Evolutionary conservation across 30 jellyfish, hydroid and myxozoan genomes (phyloP).

Genomic region (Aurelia aurita complex sp. Pacific): DNA sequence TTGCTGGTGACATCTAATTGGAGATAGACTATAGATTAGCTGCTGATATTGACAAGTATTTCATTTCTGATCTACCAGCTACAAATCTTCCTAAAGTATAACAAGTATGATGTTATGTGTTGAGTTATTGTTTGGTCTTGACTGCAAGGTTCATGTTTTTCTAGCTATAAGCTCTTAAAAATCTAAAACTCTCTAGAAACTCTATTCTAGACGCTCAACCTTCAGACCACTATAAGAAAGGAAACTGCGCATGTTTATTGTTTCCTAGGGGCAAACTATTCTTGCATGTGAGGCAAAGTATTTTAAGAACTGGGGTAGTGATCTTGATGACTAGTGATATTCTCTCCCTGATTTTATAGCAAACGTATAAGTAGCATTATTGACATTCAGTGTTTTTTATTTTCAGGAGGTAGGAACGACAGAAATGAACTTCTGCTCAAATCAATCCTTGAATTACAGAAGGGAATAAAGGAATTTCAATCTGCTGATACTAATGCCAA

Average conservation of each 20-base stretch:
- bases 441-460: conserved; percentile 4
- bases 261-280: not conserved
- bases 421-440: not conserved
- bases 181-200: too few species aligned
- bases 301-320: not conserved
- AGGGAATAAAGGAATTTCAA: not conserved
- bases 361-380: not conserved
- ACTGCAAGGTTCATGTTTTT: too few species aligned
- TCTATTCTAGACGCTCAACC: too few species aligned
- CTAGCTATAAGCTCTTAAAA: too few species aligned
- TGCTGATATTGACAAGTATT: too few species aligned
- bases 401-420: not conserved
- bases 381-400: not conserved
- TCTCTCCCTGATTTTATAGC: not conserved
- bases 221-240: not conserved
- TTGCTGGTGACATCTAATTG: too few species aligned
- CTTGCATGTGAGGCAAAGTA: not conserved
- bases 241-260: not conserved
- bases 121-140: too few species aligned
- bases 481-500: not conserved
- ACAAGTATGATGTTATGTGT: too few species aligned
- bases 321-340: not conserved
- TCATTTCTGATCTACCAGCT: too few species aligned
- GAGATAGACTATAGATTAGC: too few species aligned
- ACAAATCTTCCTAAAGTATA: too few species aligned